Percentiles rank a stretch among this genome's conserved stretches.
These are phyloP conservation scores for Xenopus petersii DNA, from an alignment of 2,797 vertebrate species.

Conservation along the genomic window DNA sequence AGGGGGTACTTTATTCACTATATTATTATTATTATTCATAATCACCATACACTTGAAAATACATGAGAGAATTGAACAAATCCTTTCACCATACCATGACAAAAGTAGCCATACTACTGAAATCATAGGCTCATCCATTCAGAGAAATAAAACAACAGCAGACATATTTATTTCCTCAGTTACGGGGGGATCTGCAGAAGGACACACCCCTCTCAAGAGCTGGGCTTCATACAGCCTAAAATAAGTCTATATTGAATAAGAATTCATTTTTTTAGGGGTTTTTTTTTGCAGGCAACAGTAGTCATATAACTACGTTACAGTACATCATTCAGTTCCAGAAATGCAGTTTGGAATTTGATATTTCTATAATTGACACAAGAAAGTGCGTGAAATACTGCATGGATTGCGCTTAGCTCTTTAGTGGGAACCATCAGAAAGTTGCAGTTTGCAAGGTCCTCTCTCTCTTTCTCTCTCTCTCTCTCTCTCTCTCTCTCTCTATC, in stretches of 20 bases:
- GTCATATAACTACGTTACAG: slow-evolving; percentile 49
- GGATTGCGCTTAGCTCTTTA: slow-evolving; percentile 22
- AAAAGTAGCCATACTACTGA: slow-evolving; percentile 13
- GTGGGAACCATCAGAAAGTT: no score
- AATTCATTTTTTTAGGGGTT: slow-evolving; percentile 1
- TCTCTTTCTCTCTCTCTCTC: no score
- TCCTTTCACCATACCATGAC: slow-evolving; percentile 16
- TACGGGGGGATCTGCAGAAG: slow-evolving; percentile 1
- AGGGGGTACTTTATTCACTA: no score
- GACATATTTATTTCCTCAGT: slow-evolving; percentile 4
- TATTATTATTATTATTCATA: neutral
- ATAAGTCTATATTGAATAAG: slow-evolving; percentile 24
- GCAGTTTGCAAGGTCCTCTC: neutral
- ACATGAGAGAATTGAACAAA: slow-evolving; percentile 20
- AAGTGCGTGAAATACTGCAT: slow-evolving; percentile 15
- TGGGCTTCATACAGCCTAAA: slow-evolving; percentile 12
- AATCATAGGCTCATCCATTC: slow-evolving; percentile 31
- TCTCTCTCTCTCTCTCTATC: no score
- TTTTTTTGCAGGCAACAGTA: slow-evolving; percentile 51
- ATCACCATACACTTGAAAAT: slow-evolving; percentile 4
- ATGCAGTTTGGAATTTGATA: slow-evolving; percentile 25
- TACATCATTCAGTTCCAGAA: slow-evolving; percentile 42
- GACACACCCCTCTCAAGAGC: slow-evolving; percentile 1
- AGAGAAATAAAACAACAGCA: slow-evolving; percentile 1
- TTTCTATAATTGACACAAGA: slow-evolving; percentile 19